These are phyloP conservation scores for Poicephalus gulielmi DNA, from an alignment of 2,113 vertebrate species.

Conservation along the genomic window DNA sequence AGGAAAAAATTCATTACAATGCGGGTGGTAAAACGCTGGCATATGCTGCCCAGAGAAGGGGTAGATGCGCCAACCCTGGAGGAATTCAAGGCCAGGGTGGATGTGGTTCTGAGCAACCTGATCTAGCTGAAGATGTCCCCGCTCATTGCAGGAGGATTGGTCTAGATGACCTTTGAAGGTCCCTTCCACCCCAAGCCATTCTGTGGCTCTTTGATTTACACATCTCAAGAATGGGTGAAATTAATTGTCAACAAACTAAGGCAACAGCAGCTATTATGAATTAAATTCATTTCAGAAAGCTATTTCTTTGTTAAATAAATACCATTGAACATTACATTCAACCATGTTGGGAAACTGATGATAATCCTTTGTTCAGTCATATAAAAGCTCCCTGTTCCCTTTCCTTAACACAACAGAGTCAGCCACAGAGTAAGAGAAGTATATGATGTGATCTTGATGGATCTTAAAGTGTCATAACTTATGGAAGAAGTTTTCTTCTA, in stretches of 20 bases:
- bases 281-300: not conserved
- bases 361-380: not conserved
- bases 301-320: not conserved
- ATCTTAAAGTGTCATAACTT: not conserved
- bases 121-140: not conserved
- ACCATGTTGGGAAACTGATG: not conserved
- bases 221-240: not conserved
- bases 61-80: not conserved
- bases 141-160: not conserved
- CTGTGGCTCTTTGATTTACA: accelerated
- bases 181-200: not conserved
- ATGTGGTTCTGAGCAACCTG: not conserved
- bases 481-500: not conserved
- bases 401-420: not conserved
- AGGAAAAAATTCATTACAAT: not conserved
- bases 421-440: not conserved
- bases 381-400: not conserved
- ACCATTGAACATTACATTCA: not conserved
- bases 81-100: not conserved
- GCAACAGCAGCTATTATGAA: not conserved
- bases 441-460: not conserved
- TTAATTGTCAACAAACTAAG: not conserved
- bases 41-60: not conserved
- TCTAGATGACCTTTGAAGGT: not conserved
- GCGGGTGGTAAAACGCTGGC: not conserved